Evolutionary conservation across 2,797 vertebrate genomes (phyloP).

Genomic region (Babyrousa celebensis): DNA sequence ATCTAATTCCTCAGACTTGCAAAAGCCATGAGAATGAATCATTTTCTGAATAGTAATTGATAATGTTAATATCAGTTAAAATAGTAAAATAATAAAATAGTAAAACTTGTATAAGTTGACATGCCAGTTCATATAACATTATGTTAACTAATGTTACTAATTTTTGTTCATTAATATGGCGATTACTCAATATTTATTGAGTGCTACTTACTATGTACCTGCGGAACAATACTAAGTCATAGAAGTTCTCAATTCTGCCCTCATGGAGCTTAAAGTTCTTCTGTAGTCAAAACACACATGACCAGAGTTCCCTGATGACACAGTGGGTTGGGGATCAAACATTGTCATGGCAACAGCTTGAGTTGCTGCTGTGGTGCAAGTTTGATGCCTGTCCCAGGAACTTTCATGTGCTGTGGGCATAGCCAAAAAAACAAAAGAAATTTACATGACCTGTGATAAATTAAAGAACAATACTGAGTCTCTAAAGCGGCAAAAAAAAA

Average conservation of each 20-base stretch:
- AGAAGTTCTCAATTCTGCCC: background rate
- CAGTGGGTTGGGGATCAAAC: no score
- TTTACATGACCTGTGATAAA: no score
- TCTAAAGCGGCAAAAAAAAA: no score
- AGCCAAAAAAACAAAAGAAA: no score
- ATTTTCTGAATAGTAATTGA: background rate
- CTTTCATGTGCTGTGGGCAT: no score
- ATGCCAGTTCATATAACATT: background rate
- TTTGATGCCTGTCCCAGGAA: no score
- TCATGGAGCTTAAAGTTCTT: background rate
- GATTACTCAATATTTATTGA: background rate
- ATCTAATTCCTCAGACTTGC: background rate
- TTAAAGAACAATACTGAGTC: no score
- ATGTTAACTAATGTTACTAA: background rate
- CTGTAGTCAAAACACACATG: background rate
- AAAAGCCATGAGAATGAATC: background rate
- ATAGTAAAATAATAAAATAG: background rate
- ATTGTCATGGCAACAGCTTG: no score
- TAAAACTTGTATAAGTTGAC: background rate
- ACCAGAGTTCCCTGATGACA: no score
- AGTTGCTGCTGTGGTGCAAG: no score
- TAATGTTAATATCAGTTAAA: background rate
- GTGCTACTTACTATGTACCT: background rate
- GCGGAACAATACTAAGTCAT: background rate
- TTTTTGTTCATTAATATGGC: background rate